phyloP scores from a whole-genome alignment of 53 echinoderm and acorn worm genomes.

The Paracentrotus lividus region DNA sequence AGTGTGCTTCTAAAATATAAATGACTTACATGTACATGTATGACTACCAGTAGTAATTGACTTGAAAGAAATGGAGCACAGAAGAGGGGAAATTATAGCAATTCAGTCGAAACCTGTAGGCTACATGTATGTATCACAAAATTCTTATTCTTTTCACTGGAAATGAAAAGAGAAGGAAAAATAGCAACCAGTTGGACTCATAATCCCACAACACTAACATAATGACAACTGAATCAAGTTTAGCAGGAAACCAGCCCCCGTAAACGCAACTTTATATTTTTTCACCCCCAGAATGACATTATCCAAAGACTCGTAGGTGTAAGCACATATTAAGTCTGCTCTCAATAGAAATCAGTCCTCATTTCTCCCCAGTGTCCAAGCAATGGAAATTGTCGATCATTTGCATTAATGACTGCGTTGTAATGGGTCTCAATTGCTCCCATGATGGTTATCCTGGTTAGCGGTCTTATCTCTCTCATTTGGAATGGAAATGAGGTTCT shows the following conservation, averaged over 20 bases:
- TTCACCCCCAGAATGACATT: neutral
- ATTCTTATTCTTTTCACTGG: too few species aligned
- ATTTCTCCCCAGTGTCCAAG: constrained; percentile 22
- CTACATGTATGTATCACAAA: too few species aligned
- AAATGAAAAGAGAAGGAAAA: too few species aligned
- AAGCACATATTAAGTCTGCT: neutral
- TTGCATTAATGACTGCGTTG: constrained; percentile 22
- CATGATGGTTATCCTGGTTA: neutral
- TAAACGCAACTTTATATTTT: neutral
- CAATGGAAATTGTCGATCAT: constrained; percentile 39
- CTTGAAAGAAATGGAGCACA: too few species aligned
- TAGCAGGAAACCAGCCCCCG: neutral
- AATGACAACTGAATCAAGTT: neutral
- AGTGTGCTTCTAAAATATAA: too few species aligned
- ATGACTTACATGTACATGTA: too few species aligned
- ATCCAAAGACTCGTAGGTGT: neutral
- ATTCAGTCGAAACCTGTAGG: too few species aligned
- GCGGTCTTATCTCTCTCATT: constrained; percentile 8
- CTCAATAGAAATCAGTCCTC: neutral
- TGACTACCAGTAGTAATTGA: too few species aligned
- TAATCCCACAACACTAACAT: too few species aligned
- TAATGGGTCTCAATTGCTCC: constrained; percentile 19
- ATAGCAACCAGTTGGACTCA: too few species aligned
- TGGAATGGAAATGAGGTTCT: constrained; percentile 51
- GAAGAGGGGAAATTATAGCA: too few species aligned